phyloP scores from a whole-genome alignment of 2,113 vertebrate species.

The Pterophyllum scalare region DNA sequence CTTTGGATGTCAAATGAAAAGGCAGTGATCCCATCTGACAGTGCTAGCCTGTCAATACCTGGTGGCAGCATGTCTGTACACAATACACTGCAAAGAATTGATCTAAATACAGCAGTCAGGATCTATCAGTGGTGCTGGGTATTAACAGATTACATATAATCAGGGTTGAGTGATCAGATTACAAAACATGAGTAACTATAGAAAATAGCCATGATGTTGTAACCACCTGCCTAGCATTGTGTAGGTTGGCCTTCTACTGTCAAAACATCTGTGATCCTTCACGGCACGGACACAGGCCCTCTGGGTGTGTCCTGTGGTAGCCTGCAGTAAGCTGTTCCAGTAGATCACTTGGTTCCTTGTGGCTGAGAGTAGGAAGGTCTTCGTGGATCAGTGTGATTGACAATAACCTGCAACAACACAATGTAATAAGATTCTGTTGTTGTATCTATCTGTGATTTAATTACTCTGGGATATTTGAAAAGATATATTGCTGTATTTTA shows the following conservation, averaged over 20 bases:
- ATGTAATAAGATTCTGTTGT: neutral
- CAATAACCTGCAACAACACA: neutral
- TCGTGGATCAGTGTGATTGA: neutral
- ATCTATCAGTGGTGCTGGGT: conserved; percentile 8
- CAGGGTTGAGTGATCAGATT: neutral
- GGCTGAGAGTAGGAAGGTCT: neutral
- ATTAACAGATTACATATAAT: neutral
- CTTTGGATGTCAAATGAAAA: neutral
- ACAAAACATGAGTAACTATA: neutral
- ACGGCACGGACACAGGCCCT: neutral
- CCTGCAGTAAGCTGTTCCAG: neutral
- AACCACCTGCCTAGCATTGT: neutral
- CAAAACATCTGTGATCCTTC: neutral
- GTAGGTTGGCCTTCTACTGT: neutral
- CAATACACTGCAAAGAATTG: conserved; percentile 33
- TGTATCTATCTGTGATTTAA: neutral
- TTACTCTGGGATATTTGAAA: neutral
- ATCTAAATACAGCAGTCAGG: conserved; percentile 39
- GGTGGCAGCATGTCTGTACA: conserved; percentile 24
- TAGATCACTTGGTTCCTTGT: neutral
- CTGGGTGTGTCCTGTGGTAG: neutral
- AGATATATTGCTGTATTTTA: neutral
- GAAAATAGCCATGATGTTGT: neutral
- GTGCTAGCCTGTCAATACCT: conserved; percentile 10
- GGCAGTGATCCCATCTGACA: conserved; percentile 11